These are phyloP conservation scores for Tauraco hartlaubi DNA, from an alignment of 2,797 vertebrate species.

Conservation along the genomic window DNA sequence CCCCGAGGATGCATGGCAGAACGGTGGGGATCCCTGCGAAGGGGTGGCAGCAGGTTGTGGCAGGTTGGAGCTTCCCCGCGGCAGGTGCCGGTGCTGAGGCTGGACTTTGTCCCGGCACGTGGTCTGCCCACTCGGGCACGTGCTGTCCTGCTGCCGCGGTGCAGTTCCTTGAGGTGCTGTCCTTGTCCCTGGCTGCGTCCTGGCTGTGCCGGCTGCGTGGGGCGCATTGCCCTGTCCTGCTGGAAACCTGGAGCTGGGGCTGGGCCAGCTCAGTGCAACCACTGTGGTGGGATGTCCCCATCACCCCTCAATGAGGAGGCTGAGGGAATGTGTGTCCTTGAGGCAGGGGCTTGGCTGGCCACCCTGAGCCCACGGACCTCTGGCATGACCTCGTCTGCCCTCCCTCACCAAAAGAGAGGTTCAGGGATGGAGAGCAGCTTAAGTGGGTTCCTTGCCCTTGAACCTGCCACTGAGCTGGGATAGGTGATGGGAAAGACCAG, in stretches of 20 bases:
- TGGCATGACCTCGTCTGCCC: accelerated
- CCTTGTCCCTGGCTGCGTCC: background rate
- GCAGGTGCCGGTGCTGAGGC: accelerated
- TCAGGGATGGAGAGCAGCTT: background rate
- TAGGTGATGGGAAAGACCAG: background rate
- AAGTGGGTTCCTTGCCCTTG: accelerated
- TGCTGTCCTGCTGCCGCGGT: accelerated
- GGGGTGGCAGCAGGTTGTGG: background rate
- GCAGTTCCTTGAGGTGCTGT: background rate
- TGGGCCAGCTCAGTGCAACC: background rate
- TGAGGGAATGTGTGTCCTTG: accelerated
- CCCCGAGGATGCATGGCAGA: accelerated
- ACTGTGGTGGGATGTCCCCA: background rate
- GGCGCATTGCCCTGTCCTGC: accelerated
- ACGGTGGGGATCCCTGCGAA: accelerated
- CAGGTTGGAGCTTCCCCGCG: accelerated
- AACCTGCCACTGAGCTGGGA: background rate
- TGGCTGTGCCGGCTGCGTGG: background rate
- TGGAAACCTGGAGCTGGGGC: background rate
- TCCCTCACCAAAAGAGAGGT: background rate
- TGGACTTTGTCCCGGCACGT: background rate
- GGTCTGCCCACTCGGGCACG: background rate
- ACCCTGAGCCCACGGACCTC: background rate
- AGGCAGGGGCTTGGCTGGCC: background rate
- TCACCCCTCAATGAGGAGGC: too few species aligned